A percentile compares a stretch with the other conserved stretches of the same genome.
Evolutionary conservation across 2,113 vertebrate species (phyloP).

Genomic region (Indicator indicator): DNA sequence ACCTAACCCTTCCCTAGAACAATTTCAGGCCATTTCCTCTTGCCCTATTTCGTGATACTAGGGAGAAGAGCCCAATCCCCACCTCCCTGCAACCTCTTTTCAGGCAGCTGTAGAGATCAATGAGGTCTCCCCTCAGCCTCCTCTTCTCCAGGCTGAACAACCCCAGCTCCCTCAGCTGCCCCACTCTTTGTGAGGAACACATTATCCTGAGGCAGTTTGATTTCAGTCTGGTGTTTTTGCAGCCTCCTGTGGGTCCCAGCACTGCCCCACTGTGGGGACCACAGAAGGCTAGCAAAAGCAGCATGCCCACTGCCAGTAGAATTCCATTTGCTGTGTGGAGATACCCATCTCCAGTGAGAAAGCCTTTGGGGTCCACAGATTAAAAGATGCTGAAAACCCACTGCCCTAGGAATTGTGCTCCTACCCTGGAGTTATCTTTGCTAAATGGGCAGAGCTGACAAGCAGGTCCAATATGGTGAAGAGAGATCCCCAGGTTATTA

Average conservation of each 20-base stretch:
- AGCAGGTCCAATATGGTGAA: conserved; percentile 58
- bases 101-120: too few relatives aligned
- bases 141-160: too few relatives aligned
- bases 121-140: too few relatives aligned
- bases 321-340: conserved; percentile 38
- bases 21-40: too few relatives aligned
- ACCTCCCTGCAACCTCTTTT: too few relatives aligned
- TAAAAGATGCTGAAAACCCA: conserved; percentile 63
- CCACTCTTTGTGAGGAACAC: background rate
- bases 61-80: too few relatives aligned
- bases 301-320: conserved; percentile 22
- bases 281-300: conserved; percentile 20
- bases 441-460: conserved; percentile 62
- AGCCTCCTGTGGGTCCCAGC: conserved; percentile 11
- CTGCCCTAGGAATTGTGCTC: conserved; percentile 47
- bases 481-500: conserved; percentile 63
- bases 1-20: too few relatives aligned
- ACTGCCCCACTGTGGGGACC: background rate
- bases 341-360: conserved; percentile 4
- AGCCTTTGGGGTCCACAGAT: conserved; percentile 52
- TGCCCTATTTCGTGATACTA: too few relatives aligned
- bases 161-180: too few relatives aligned
- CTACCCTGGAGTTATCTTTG: conserved; percentile 51
- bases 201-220: background rate
- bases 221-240: background rate